A percentile compares a stretch with the other conserved stretches of the same genome.
phyloP scores from a whole-genome alignment of 2,113 vertebrate genomes.

The Chrysemys picta region DNA sequence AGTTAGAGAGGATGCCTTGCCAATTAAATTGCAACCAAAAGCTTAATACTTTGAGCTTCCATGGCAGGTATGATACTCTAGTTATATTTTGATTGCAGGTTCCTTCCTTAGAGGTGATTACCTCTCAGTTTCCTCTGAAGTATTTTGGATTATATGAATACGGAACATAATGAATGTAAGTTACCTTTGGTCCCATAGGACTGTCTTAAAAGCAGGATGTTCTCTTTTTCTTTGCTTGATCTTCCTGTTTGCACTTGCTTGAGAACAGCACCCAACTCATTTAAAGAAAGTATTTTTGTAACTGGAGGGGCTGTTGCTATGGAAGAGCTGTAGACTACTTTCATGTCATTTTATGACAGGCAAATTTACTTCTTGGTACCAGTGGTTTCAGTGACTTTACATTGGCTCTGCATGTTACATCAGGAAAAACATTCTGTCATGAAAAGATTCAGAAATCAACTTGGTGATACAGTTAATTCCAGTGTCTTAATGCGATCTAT shows the following conservation, averaged over 20 bases:
- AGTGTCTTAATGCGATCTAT: slow-evolving; percentile 33
- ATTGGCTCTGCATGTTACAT: neutral
- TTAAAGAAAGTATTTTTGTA: neutral
- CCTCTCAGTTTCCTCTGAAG: slow-evolving; percentile 31
- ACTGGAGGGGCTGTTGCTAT: neutral
- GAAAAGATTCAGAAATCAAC: slow-evolving; percentile 34
- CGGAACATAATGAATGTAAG: neutral
- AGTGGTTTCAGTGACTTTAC: slow-evolving; percentile 20
- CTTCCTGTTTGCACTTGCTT: neutral
- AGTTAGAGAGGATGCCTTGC: neutral
- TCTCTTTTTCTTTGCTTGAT: neutral
- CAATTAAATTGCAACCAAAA: neutral
- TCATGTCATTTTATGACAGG: neutral
- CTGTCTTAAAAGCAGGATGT: slow-evolving; percentile 36
- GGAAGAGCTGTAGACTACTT: neutral
- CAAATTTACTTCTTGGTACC: slow-evolving; percentile 3
- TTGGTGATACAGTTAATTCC: neutral
- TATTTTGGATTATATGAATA: slow-evolving; percentile 33
- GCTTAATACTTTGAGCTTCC: neutral
- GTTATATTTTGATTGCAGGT: slow-evolving; percentile 58
- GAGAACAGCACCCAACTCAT: neutral
- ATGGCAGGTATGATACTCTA: neutral
- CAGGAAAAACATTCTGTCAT: slow-evolving; percentile 16
- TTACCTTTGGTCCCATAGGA: slow-evolving; percentile 18
- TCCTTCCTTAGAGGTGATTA: slow-evolving; percentile 17